These are phyloP conservation scores for Cephus spinipes DNA, from an alignment of 2,888 invertebrate species.

Conservation along the genomic window DNA sequence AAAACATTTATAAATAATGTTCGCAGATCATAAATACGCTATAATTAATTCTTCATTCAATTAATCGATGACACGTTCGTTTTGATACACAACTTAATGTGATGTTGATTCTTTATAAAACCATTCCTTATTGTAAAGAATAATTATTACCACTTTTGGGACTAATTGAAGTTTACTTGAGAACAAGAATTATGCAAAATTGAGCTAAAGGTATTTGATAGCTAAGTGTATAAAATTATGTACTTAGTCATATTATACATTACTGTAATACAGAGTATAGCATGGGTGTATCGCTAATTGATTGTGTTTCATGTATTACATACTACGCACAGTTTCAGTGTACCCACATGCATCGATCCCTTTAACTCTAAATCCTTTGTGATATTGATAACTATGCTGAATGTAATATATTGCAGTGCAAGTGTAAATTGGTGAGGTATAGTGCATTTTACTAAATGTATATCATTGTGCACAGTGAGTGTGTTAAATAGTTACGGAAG, in stretches of 20 bases:
- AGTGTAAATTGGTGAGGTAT: background rate
- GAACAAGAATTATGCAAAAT: background rate
- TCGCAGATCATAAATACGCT: background rate
- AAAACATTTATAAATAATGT: constrained; percentile 1
- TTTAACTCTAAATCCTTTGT: background rate
- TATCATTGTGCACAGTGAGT: background rate
- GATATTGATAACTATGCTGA: background rate
- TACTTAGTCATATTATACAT: background rate
- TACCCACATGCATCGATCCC: background rate
- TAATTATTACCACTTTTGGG: background rate
- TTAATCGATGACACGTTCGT: background rate
- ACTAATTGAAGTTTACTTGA: background rate
- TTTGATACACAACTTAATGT: background rate
- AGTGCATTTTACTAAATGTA: background rate
- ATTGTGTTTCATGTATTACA: background rate
- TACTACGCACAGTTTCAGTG: background rate
- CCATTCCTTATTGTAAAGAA: background rate
- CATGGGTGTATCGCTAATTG: background rate
- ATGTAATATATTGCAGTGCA: background rate
- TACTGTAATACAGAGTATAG: background rate
- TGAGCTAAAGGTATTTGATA: background rate
- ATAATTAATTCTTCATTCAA: background rate
- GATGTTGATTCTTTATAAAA: background rate
- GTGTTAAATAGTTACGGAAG: background rate
- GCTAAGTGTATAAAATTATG: background rate